Evolutionary conservation across 2,888 invertebrate genomes (phyloP).

Genomic region (Oscheius sp.): DNA sequence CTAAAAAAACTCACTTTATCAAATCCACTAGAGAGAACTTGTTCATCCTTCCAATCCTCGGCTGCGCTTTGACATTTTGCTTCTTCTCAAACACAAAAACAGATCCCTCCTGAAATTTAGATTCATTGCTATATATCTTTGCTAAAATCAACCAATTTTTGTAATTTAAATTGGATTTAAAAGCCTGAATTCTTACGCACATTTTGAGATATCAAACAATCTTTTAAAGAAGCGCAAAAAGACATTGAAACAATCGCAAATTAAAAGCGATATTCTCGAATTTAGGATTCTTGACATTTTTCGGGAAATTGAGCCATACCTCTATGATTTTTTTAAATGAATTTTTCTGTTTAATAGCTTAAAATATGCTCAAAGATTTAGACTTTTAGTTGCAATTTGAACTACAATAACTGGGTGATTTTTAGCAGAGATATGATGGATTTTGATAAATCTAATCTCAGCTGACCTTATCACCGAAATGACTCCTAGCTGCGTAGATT

Average conservation of each 20-base stretch:
- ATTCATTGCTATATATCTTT: not conserved
- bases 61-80: conserved; percentile 65
- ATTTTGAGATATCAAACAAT: not conserved
- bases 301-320: too few relatives aligned
- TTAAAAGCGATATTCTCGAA: too few relatives aligned
- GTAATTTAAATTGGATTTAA: not conserved
- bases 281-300: too few relatives aligned
- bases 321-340: too few relatives aligned
- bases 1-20: conserved; percentile 46
- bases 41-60: conserved; percentile 64
- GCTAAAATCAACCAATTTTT: not conserved
- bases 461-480: conserved; percentile 57
- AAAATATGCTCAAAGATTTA: too few relatives aligned
- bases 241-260: too few relatives aligned
- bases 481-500: conserved; percentile 54
- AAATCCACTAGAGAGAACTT: conserved; percentile 63
- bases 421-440: too few relatives aligned
- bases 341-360: too few relatives aligned
- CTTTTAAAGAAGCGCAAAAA: too few relatives aligned
- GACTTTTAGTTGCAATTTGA: too few relatives aligned
- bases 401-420: too few relatives aligned
- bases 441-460: too few relatives aligned
- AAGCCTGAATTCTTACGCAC: not conserved
- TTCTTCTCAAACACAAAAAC: conserved; percentile 64
- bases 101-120: conserved; percentile 56